phyloP scores from a whole-genome alignment of 2,113 vertebrate species.

The Electrona antarctica region DNA sequence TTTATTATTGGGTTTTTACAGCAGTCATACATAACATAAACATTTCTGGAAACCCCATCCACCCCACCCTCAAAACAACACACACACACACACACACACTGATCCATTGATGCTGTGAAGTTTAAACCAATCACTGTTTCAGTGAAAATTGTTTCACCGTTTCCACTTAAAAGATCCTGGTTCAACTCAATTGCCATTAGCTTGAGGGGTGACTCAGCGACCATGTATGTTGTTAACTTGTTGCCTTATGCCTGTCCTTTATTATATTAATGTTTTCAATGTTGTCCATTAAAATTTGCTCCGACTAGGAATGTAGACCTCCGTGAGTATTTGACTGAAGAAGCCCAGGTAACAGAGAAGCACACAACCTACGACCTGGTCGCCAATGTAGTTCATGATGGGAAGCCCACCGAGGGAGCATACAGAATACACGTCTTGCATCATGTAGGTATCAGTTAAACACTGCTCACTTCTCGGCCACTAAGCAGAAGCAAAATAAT shows the following conservation, averaged over 20 bases:
- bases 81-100: too few relatives aligned
- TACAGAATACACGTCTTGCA: slow-evolving; percentile 96
- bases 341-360: slow-evolving; percentile 86
- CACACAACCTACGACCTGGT: slow-evolving; percentile 92
- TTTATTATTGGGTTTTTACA: too few relatives aligned
- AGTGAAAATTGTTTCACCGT: too few relatives aligned
- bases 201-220: too few relatives aligned
- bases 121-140: too few relatives aligned
- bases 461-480: background rate
- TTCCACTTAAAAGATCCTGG: too few relatives aligned
- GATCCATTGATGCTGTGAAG: too few relatives aligned
- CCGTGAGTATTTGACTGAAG: slow-evolving; percentile 91
- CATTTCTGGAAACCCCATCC: too few relatives aligned
- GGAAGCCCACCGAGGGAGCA: slow-evolving; percentile 90
- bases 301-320: slow-evolving; percentile 88
- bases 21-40: too few relatives aligned
- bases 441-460: slow-evolving; percentile 81
- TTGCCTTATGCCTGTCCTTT: background rate
- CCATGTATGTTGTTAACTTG: too few relatives aligned
- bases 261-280: background rate
- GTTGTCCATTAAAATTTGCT: background rate
- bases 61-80: too few relatives aligned
- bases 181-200: too few relatives aligned
- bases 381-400: slow-evolving; percentile 93
- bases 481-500: background rate